Conservation (phyloP, 2,113 vertebrate genomes). For the Cygnus atratus region DNA sequence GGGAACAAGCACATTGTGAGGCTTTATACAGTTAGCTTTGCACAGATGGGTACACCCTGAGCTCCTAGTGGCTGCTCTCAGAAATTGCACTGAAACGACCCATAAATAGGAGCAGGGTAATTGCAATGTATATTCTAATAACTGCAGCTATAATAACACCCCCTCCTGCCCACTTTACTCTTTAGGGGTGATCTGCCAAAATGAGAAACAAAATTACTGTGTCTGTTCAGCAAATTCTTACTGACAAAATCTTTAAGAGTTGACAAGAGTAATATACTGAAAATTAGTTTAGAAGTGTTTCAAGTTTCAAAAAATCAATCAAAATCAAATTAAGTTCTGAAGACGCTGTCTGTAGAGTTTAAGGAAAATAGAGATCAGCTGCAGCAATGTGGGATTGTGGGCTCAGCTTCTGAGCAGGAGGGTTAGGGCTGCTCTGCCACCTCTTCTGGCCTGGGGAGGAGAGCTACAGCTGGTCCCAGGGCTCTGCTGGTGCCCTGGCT, state of each 20-base stretch:
- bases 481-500: neutral
- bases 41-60: neutral
- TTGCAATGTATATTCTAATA: constrained; percentile 75
- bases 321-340: constrained; percentile 84
- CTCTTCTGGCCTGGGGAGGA: neutral
- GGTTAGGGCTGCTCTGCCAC: neutral
- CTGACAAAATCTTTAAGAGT: constrained; percentile 83
- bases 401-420: constrained; percentile 50
- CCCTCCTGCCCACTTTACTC: constrained; percentile 60
- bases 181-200: constrained; percentile 78
- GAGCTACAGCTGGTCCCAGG: neutral
- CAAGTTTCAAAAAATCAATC: constrained; percentile 85
- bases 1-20: neutral
- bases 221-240: constrained; percentile 84
- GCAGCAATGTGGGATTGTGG: constrained; percentile 44
- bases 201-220: constrained; percentile 80
- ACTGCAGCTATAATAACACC: constrained; percentile 64
- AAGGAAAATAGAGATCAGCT: constrained; percentile 76
- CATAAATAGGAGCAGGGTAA: constrained; percentile 60
- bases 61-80: neutral
- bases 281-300: constrained; percentile 87
- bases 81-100: constrained; percentile 22
- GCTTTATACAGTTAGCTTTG: neutral
- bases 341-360: constrained; percentile 77
- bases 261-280: constrained; percentile 85